Conservation (phyloP, 2,113 vertebrate species). For the Bothrops jararaca region DNA sequence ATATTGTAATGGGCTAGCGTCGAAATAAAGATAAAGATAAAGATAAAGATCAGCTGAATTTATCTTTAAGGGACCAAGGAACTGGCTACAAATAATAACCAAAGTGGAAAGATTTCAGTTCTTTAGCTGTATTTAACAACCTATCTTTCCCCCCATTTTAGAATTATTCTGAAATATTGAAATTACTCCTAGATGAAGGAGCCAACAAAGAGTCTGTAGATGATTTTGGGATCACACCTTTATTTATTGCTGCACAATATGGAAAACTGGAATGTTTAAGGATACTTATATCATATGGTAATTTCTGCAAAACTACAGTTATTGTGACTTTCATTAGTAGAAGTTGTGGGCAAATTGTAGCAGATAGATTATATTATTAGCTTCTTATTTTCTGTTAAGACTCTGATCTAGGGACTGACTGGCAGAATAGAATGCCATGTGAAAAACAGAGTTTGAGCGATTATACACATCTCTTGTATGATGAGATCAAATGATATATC, state of each 20-base stretch:
- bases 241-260: slow-evolving; percentile 86
- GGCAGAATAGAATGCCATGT: not conserved
- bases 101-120: not conserved
- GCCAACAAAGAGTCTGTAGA: slow-evolving; percentile 70
- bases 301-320: not conserved
- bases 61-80: not conserved
- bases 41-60: not conserved
- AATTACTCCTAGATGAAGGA: slow-evolving; percentile 64
- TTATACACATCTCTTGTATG: not conserved
- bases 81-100: not conserved
- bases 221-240: slow-evolving; percentile 77
- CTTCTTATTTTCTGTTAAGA: not conserved
- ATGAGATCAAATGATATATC: not conserved
- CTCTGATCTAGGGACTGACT: not conserved
- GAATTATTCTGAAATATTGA: slow-evolving; percentile 78
- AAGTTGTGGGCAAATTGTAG: not conserved
- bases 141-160: slow-evolving; percentile 56
- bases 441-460: not conserved
- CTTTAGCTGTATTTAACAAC: not conserved
- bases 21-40: too few relatives aligned
- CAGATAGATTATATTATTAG: not conserved
- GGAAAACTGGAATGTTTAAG: slow-evolving; percentile 75
- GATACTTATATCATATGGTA: slow-evolving; percentile 72
- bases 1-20: not conserved
- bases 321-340: not conserved